Conservation (phyloP, 1,140 invertebrate genomes). For the Tetranychus cinnabarinus region DNA sequence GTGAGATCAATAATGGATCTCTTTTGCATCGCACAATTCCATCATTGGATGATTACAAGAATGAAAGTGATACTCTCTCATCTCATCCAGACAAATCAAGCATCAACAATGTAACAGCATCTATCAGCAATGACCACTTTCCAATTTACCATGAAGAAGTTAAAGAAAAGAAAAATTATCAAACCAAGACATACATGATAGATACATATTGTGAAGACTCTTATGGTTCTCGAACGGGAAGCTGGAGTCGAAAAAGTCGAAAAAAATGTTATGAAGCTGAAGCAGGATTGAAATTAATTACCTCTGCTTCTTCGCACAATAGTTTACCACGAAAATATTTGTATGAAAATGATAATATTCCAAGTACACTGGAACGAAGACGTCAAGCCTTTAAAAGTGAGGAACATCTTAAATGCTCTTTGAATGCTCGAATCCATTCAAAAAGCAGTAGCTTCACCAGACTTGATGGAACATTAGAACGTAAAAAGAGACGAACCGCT, state of each 20-base stretch:
- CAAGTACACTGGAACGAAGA: no score
- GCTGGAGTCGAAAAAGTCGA: neutral
- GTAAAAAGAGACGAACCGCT: conserved; percentile 2
- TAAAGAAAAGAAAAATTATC: no score
- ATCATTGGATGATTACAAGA: neutral
- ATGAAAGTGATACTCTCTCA: neutral
- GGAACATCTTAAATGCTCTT: neutral
- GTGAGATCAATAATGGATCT: neutral
- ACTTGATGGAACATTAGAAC: conserved; percentile 6
- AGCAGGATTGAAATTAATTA: neutral
- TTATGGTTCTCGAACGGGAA: no score
- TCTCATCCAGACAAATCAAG: neutral
- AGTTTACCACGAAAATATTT: neutral
- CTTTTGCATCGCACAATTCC: no score
- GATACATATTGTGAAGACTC: no score
- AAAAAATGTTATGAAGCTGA: neutral
- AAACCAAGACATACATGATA: no score
- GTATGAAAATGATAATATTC: neutral
- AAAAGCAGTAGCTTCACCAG: conserved; percentile 5
- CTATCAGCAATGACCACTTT: neutral
- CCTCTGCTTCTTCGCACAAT: neutral
- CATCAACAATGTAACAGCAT: neutral
- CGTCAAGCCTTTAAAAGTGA: neutral
- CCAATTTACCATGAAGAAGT: no score
- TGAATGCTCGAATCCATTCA: neutral